phyloP scores from a whole-genome alignment of 2,797 vertebrate genomes.

The Enteromius argenteus region DNA sequence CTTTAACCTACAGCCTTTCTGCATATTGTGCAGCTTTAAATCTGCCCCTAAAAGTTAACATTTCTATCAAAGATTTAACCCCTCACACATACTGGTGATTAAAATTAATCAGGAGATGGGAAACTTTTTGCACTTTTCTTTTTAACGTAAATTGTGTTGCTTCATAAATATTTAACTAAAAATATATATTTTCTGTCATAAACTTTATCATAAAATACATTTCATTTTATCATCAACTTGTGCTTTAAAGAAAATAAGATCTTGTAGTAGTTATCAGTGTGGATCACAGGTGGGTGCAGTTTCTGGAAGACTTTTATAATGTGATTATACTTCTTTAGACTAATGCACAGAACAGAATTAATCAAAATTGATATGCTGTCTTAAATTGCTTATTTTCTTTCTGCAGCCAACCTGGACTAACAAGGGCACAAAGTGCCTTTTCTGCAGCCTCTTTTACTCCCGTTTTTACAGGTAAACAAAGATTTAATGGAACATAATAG shows the following conservation, averaged over 20 bases:
- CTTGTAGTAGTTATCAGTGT: not conserved
- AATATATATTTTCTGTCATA: not conserved
- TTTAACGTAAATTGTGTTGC: not conserved
- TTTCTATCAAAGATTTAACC: not conserved
- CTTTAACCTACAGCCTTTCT: not conserved
- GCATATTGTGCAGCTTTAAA: not conserved
- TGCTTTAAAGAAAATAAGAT: not conserved
- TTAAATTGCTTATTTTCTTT: slow-evolving; percentile 46
- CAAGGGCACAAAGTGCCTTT: slow-evolving; percentile 97
- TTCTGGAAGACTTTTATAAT: not conserved
- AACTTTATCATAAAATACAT: not conserved
- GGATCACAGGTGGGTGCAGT: not conserved
- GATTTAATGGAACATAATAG: slow-evolving; percentile 8
- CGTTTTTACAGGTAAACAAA: slow-evolving; percentile 90
- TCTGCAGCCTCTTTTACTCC: slow-evolving; percentile 92
- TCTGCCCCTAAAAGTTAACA: not conserved
- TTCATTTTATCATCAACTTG: not conserved
- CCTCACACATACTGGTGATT: not conserved
- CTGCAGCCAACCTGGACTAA: slow-evolving; percentile 88
- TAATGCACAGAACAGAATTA: not conserved
- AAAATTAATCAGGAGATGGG: no score
- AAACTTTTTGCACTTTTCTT: not conserved
- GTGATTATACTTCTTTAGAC: not conserved
- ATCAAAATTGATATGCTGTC: not conserved
- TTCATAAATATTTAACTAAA: not conserved